Evolutionary conservation across 2,113 vertebrate genomes (phyloP).

Genomic region (Dolichotis patagonum): DNA sequence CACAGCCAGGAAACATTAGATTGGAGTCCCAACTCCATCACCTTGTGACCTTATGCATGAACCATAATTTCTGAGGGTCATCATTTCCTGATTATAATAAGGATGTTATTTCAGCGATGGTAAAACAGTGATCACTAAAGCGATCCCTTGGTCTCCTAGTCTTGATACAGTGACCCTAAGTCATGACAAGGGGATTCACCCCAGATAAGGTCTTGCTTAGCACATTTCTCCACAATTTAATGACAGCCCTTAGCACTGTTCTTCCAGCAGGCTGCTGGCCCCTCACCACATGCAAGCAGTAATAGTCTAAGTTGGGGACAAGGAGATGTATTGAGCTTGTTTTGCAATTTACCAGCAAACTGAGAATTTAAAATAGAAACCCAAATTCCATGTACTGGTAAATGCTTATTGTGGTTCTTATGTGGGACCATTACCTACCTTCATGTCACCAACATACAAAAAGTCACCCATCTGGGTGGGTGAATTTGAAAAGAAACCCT

Average conservation of each 20-base stretch:
- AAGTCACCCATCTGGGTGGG: neutral
- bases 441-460: neutral
- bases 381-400: neutral
- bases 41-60: neutral
- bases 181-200: neutral
- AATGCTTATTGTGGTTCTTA: neutral
- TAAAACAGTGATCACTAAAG: slow-evolving; percentile 19
- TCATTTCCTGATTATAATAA: slow-evolving; percentile 35
- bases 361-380: slow-evolving; percentile 51
- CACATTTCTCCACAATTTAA: neutral
- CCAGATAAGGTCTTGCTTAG: neutral
- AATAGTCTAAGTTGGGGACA: slow-evolving; percentile 18
- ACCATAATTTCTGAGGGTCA: neutral
- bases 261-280: neutral
- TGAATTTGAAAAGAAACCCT: neutral
- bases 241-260: neutral
- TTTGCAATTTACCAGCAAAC: slow-evolving; percentile 59
- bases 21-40: neutral
- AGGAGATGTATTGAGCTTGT: slow-evolving; percentile 35
- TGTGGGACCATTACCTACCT: neutral
- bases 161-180: neutral
- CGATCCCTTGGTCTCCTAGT: neutral
- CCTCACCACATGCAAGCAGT: neutral
- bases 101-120: slow-evolving; percentile 1
- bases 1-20: neutral